These are phyloP conservation scores for Temnothorax ravouxi DNA, from an alignment of 2,888 invertebrate species.

Conservation along the genomic window DNA sequence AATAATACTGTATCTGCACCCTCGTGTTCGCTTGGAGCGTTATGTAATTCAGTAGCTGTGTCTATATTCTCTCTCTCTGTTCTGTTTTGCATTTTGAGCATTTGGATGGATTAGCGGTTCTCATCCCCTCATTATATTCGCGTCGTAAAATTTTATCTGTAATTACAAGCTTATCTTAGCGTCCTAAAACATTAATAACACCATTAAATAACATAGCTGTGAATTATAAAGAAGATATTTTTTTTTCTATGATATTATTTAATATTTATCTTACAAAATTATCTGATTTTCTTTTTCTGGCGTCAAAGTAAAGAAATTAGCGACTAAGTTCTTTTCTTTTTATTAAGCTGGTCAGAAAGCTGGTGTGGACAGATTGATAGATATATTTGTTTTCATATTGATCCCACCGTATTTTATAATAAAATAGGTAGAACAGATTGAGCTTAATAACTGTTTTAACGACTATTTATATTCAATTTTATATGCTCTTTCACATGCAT, in stretches of 20 bases:
- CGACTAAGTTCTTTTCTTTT: neutral
- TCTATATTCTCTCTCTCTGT: slow-evolving; percentile 16
- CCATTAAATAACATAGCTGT: slow-evolving; percentile 1
- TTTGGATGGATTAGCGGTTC: slow-evolving; percentile 41
- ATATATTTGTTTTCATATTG: slow-evolving; percentile 8
- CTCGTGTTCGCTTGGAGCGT: slow-evolving; percentile 17
- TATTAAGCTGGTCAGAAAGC: neutral
- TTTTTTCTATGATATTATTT: neutral
- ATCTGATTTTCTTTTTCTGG: neutral
- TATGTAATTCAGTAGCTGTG: slow-evolving; percentile 42
- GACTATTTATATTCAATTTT: slow-evolving; percentile 14
- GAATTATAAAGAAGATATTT: neutral
- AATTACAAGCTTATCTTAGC: slow-evolving; percentile 19
- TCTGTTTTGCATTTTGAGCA: slow-evolving; percentile 51
- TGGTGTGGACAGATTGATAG: neutral
- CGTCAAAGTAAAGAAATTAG: neutral
- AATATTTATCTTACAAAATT: neutral
- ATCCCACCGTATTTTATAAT: neutral
- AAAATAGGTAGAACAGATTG: neutral
- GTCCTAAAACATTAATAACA: slow-evolving; percentile 8
- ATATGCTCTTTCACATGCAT: neutral
- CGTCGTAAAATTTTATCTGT: slow-evolving; percentile 20
- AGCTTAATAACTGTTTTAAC: neutral
- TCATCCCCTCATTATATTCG: slow-evolving; percentile 22
- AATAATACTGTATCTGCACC: slow-evolving; percentile 36